Percentiles rank a stretch among this genome's conserved stretches.
Evolutionary conservation across 2,888 invertebrate species (phyloP).

Genomic region (Eupithecia dodoneata): DNA sequence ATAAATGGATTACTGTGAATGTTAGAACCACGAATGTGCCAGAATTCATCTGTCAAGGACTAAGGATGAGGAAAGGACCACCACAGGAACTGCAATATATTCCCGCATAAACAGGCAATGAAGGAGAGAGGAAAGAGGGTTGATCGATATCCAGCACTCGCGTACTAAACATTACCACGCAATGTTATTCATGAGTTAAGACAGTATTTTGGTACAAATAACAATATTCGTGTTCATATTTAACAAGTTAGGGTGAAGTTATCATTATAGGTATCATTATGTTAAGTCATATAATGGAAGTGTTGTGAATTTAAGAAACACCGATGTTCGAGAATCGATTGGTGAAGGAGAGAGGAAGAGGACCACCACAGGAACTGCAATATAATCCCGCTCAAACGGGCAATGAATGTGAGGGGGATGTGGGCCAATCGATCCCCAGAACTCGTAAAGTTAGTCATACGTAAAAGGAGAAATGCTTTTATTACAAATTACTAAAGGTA

Average conservation of each 20-base stretch:
- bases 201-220: background rate
- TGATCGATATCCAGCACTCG: constrained; percentile 1
- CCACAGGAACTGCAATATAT: constrained; percentile 41
- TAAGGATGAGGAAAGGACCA: constrained; percentile 7
- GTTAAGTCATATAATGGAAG: background rate
- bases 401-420: too few relatives aligned
- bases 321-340: background rate
- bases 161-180: background rate
- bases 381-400: too few relatives aligned
- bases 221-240: background rate
- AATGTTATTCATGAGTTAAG: background rate
- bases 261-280: background rate
- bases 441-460: too few relatives aligned
- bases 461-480: too few relatives aligned
- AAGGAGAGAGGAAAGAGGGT: constrained; percentile 27
- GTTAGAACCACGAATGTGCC: background rate
- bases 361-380: too few relatives aligned
- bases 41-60: background rate
- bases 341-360: background rate
- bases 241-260: background rate
- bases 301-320: background rate
- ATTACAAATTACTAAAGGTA: too few relatives aligned
- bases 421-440: too few relatives aligned
- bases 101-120: constrained; percentile 35
- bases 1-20: background rate